These are phyloP conservation scores for Discoglossus pictus DNA, from an alignment of 2,797 vertebrate genomes.

Conservation along the genomic window DNA sequence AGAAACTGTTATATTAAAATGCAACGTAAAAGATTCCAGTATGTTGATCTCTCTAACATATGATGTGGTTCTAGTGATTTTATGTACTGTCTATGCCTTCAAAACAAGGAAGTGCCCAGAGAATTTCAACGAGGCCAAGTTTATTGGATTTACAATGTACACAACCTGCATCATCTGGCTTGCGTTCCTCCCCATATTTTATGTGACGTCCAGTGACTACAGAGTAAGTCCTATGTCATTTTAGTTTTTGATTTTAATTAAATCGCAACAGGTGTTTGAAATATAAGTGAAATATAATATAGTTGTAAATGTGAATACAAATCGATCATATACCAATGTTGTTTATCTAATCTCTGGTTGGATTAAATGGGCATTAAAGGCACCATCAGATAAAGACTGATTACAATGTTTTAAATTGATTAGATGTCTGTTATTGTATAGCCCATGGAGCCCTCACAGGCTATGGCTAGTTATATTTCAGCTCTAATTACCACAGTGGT, in stretches of 20 bases:
- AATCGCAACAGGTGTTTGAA: no score
- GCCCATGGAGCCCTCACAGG: no score
- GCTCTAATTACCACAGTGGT: no score
- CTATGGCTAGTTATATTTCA: no score
- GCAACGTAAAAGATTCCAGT: constrained; percentile 95
- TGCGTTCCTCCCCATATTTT: constrained; percentile 98
- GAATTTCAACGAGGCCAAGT: constrained; percentile 99
- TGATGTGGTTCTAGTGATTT: constrained; percentile 91
- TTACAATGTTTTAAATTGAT: no score
- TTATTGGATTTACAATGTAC: constrained; percentile 99
- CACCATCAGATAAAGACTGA: no score
- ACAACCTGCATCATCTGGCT: constrained; percentile 99
- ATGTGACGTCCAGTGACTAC: constrained; percentile 98
- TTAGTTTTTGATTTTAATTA: neutral
- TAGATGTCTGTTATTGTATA: no score
- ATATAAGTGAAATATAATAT: no score
- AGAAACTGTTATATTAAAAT: constrained; percentile 95
- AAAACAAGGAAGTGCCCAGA: constrained; percentile 98
- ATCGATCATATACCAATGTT: no score
- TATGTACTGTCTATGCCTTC: constrained; percentile 98
- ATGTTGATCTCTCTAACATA: constrained; percentile 96
- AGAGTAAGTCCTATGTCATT: constrained; percentile 77
- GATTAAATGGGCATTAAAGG: no score
- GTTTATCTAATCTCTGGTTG: no score
- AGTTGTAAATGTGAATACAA: no score